A percentile compares a stretch with the other conserved stretches of the same genome.
Conservation (phyloP, 1,140 invertebrate species). For the Zeugodacus cucurbitae region DNA sequence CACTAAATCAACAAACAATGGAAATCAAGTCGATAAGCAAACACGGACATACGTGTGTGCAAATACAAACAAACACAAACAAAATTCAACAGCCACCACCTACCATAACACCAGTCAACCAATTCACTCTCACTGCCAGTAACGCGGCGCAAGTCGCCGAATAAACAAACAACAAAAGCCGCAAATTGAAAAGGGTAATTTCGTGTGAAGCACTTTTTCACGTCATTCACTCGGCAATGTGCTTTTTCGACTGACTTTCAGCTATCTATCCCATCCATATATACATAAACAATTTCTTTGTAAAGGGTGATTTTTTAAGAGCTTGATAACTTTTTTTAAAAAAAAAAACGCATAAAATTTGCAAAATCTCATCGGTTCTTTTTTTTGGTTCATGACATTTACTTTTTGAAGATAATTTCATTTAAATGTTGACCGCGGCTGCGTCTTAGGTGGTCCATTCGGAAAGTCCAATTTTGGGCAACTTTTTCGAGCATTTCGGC, state of each 20-base stretch:
- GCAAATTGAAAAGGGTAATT: slow-evolving; percentile 65
- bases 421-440: too few species aligned
- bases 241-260: neutral
- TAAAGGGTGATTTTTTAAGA: too few species aligned
- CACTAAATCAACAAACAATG: slow-evolving; percentile 15
- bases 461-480: too few species aligned
- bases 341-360: too few species aligned
- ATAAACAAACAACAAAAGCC: slow-evolving; percentile 27
- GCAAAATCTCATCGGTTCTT: too few species aligned
- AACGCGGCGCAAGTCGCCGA: neutral
- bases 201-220: slow-evolving; percentile 64
- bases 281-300: neutral
- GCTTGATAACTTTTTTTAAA: too few species aligned
- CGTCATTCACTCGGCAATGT: slow-evolving; percentile 6
- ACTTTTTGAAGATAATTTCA: too few species aligned
- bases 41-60: neutral
- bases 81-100: too few species aligned
- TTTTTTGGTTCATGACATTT: too few species aligned
- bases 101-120: neutral
- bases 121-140: neutral
- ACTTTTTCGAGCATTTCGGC: too few species aligned
- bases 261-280: neutral
- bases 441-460: too few species aligned
- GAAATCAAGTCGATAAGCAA: slow-evolving; percentile 33
- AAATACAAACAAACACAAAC: neutral